Base-by-base conservation (phyloP, 2,113 vertebrate species). In the Cettia cetti region DNA sequence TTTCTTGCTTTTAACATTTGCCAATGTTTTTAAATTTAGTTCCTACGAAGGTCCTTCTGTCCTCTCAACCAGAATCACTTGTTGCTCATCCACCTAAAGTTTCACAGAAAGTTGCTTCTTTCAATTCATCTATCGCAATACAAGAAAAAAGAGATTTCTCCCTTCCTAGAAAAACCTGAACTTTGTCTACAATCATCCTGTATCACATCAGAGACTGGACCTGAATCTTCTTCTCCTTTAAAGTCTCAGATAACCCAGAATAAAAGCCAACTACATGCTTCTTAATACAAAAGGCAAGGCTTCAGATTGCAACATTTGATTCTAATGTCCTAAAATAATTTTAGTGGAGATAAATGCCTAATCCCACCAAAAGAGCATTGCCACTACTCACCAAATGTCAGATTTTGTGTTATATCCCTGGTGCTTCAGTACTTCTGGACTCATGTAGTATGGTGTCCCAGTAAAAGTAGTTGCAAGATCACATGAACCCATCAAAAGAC, bases 371-470 rank as follows among this genome's bases (percentile, higher is more conserved):
- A 72, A 80, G 0, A 40, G 13, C 69, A 64, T 49, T 40, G 57
- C 7, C 22, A 60, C 61, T 89, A 96, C 98, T 98, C 95, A 99
- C 99, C 99, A 99, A 90, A 99, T 98, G 95, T 99, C 99, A 14
- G 98, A 99, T 96, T 99, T 99, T 77, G 98, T 98, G 92, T 98
- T 94, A 20, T 98, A 99, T 37, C 98, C 98, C 85, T 98, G 98
- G 83, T 99, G 98, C 81, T 98, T 98, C 94, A 99, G 95, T 35
- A 97, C 98, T 90, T 99, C 99, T 2, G 99, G 99, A 76, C 99
- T 99, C 99, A 99, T 99, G 71, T 98, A 99, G 87, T 98, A 97
- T 8, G 98, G 98, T 1, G 99, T 99, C 61, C 99, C 99, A 15
- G 98, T 98, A 91, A 99, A 98, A 39, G 98, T 99, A 78, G 98